Base-by-base conservation (phyloP, 2,113 vertebrate species). In the Syrrhaptes paradoxus region DNA sequence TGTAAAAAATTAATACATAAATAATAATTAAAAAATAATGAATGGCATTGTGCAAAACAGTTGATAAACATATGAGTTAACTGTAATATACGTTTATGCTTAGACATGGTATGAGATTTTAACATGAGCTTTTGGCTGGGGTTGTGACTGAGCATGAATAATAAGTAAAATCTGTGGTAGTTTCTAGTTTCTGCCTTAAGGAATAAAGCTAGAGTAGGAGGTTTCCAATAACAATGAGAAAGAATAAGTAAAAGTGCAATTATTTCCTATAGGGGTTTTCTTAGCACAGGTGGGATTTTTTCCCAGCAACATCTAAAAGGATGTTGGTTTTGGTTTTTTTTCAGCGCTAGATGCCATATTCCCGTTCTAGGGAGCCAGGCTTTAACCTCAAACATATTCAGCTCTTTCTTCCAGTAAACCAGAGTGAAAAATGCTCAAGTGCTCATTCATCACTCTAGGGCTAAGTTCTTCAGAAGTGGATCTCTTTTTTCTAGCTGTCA, bases 1-100 rank as follows among this genome's bases (percentile, higher is more conserved):
- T 94, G 59, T 92, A 91, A 92, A 95, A 93, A 88, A 82, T 62
- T 81, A 92, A 89, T 71, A 59, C 31, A 76, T 89, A 92, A 81
- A 92, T 77, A 72, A 62, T 41, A 68, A 65, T 65, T 32, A n/a
- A 78, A 81, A 92, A 94, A 74, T 36, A 84, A 93, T 67, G 34
- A 90, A 51, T 29, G 26, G 45, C 65, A 65, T 81, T 91, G 70
- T 95, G 65, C 36, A 28, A 76, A 94, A 24, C 46, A 62, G 74
- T 83, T 83, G 85, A 93, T 96, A 41, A 58, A 6, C 38, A 9
- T 59, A 28, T 77, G 54, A 79, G 28, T 87, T 81, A 68, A 82
- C 24, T 81, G 7, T 34, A 78, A 41, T 92, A 4, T 34, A 31
- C 49, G 46, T 88, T 36, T 78, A 68, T 92, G 51, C 46, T 85